These are phyloP conservation scores for Picathartes gymnocephalus DNA, from an alignment of 2,113 vertebrate genomes.

Conservation along the genomic window DNA sequence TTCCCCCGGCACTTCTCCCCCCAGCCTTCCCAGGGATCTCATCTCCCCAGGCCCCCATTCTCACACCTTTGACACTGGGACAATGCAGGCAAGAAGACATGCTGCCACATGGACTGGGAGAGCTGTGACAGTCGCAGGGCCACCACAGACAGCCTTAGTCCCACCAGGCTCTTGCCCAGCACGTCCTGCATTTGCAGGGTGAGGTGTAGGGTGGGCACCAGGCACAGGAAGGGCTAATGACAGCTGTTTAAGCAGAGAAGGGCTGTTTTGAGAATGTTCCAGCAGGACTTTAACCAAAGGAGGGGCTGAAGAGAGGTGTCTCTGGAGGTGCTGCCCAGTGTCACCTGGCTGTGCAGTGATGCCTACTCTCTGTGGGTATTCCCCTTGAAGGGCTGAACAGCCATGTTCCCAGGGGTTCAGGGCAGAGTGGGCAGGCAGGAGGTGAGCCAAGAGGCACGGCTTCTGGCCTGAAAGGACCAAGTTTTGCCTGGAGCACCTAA, in stretches of 20 bases:
- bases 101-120: neutral
- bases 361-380: neutral
- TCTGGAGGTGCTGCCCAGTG: neutral
- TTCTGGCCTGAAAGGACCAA: neutral
- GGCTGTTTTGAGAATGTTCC: neutral
- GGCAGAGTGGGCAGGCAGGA: neutral
- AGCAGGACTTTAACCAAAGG: neutral
- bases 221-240: neutral
- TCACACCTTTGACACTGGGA: neutral
- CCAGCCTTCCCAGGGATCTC: neutral
- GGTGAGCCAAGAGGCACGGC: neutral
- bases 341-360: neutral
- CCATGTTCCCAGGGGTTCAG: neutral
- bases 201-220: neutral
- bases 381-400: neutral
- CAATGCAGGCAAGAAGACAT: neutral
- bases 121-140: neutral
- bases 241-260: neutral
- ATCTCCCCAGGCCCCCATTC: neutral
- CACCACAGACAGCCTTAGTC: neutral
- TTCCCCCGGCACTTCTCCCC: neutral
- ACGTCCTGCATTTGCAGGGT: fast-evolving
- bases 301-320: neutral
- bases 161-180: neutral
- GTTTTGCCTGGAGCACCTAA: neutral